These are phyloP conservation scores for Drosophila nigritarsus DNA, from an alignment of 2,888 invertebrate genomes.

Conservation along the genomic window DNA sequence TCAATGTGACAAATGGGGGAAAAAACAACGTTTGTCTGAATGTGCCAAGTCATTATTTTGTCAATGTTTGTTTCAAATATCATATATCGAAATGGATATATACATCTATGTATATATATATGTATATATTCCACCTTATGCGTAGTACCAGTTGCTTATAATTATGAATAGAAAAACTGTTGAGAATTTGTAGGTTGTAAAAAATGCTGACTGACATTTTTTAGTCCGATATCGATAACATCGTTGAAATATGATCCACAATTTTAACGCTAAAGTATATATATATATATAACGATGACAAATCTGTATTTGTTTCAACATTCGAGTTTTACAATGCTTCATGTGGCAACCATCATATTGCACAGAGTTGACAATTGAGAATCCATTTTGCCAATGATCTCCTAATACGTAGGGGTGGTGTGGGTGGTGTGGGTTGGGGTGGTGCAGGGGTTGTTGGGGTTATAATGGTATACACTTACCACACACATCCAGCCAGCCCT, in stretches of 20 bases:
- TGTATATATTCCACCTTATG: neutral
- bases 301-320: neutral
- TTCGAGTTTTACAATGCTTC: neutral
- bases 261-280: neutral
- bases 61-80: neutral
- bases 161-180: neutral
- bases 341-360: neutral
- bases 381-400: neutral
- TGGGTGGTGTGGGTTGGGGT: neutral
- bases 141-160: neutral
- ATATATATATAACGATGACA: neutral
- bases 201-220: neutral
- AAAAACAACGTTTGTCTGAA: neutral
- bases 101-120: neutral
- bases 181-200: neutral
- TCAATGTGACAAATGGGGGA: slow-evolving; percentile 15
- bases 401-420: neutral
- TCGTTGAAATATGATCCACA: neutral
- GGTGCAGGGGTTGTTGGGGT: too few species aligned
- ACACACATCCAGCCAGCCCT: slow-evolving; percentile 85
- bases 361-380: neutral
- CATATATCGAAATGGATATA: neutral
- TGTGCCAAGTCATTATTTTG: neutral
- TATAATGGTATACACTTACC: slow-evolving; percentile 77
- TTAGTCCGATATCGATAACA: neutral